Evolutionary conservation across 1,140 invertebrate genomes (phyloP).

Genomic region (Ceratina japonica): DNA sequence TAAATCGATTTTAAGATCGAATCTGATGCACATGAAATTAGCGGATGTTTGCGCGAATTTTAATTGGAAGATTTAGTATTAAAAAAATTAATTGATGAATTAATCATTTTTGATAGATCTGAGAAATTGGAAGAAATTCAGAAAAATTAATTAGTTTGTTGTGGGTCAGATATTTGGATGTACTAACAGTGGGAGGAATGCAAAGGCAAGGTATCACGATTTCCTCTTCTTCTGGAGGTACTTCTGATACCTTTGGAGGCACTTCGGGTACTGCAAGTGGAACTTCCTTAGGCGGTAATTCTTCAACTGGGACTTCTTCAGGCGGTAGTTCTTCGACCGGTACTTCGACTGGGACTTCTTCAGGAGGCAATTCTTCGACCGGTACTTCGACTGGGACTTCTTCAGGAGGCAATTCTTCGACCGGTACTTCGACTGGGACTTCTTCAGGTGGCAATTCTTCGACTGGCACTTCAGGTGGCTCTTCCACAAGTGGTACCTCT

Average conservation of each 20-base stretch:
- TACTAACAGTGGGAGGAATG: neutral
- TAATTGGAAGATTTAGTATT: too few species aligned
- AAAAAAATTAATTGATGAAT: too few species aligned
- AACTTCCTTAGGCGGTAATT: neutral
- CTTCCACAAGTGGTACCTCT: too few species aligned
- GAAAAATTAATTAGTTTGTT: neutral
- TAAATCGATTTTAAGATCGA: too few species aligned
- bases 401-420: neutral
- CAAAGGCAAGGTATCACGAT: neutral
- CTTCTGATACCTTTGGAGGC: neutral
- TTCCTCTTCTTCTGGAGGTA: constrained; percentile 1
- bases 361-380: neutral
- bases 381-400: neutral
- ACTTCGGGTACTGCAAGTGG: neutral
- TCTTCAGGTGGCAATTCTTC: too few species aligned
- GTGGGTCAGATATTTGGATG: neutral
- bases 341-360: too few species aligned
- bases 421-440: neutral
- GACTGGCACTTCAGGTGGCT: neutral
- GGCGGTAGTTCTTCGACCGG: too few species aligned
- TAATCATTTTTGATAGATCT: too few species aligned
- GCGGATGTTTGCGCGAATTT: too few species aligned
- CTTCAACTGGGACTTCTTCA: neutral
- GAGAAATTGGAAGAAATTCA: neutral
- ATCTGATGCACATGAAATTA: too few species aligned